Base-by-base conservation (phyloP, 2,797 vertebrate species). In the Discoglossus pictus region DNA sequence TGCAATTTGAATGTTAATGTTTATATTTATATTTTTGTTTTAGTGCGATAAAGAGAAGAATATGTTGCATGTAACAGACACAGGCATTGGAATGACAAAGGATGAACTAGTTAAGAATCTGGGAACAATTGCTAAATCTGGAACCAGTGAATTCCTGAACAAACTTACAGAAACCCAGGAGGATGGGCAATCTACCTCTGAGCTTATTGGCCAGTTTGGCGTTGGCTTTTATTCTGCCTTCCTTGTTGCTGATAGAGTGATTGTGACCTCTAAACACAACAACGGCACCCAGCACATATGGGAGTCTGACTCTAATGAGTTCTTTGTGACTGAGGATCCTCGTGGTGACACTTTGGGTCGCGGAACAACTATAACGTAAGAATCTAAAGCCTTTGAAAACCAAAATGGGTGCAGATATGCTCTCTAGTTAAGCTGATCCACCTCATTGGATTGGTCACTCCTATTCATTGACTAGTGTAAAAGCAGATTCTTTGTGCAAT, bases 161-260 rank as follows among this genome's bases (percentile, higher is more conserved):
- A 93, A 93, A 83, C 93, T 99, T 87, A 94, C 92, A 0, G 94
- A 99, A 64, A 90, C 93, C 78, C 93, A 97, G 78, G 79, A 90
- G 2, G 94, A 96, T 2, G 90, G 86, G 15, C 94, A 98, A 84
- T 95, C 96, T 18, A 97, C 96, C 8, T 99, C 96, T 0, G 97
- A 99, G 78, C 82, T 99, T 77, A 99, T 99, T 8, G 97, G 97
- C 27, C 97, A 99, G 90, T 99, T 99, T 54, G 97, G 97, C 59
- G 97, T 99, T 23, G 97, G 97, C 67, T 99, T 99, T 88, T 99
- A 99, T 77, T 99, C 97, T 2, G 93, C 97, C 74, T 99, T 99
- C 92, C 91, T 99, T 9, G 93, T 99, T 34, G 96, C 97, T 1
- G 97, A 99, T 83, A 94, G 91, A 71, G 96, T 99, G 72, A 96